phyloP scores from a whole-genome alignment of 2,113 vertebrate genomes.

The Phalacrocorax aristotelis region DNA sequence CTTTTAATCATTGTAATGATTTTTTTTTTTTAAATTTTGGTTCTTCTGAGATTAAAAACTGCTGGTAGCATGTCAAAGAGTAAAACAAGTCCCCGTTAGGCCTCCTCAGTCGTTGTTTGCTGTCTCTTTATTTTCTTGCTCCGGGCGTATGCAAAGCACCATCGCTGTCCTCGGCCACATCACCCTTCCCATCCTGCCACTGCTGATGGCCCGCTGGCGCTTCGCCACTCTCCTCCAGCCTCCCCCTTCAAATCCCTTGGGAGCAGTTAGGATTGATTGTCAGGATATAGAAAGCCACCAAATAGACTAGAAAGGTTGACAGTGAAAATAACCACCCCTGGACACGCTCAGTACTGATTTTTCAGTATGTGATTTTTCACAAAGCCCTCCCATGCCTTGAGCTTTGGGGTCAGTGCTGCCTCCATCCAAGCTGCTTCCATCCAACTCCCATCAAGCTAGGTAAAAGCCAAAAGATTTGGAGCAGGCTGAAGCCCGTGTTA shows the following conservation, averaged over 20 bases:
- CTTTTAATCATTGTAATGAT: constrained; percentile 26
- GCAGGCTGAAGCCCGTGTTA: background rate
- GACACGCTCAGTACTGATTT: fast-evolving
- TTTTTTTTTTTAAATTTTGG: background rate
- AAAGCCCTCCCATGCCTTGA: background rate
- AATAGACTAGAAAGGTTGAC: background rate
- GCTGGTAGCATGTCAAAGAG: constrained; percentile 40
- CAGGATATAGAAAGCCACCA: background rate
- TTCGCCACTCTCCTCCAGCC: background rate
- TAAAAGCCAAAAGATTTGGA: background rate
- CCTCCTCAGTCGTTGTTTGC: background rate
- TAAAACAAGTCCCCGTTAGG: constrained; percentile 44
- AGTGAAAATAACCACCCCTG: background rate
- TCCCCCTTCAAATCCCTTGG: background rate
- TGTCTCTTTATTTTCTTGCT: constrained; percentile 45
- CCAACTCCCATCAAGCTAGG: background rate
- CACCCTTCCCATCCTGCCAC: fast-evolving
- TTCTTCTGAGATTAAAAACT: constrained; percentile 45
- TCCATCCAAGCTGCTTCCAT: background rate
- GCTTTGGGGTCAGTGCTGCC: background rate
- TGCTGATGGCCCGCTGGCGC: fast-evolving
- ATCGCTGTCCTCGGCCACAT: background rate
- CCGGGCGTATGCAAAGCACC: background rate
- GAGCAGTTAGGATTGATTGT: background rate
- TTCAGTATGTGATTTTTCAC: background rate